These are phyloP conservation scores for Ceratina japonica DNA, from an alignment of 1,140 invertebrate species.

Conservation along the genomic window DNA sequence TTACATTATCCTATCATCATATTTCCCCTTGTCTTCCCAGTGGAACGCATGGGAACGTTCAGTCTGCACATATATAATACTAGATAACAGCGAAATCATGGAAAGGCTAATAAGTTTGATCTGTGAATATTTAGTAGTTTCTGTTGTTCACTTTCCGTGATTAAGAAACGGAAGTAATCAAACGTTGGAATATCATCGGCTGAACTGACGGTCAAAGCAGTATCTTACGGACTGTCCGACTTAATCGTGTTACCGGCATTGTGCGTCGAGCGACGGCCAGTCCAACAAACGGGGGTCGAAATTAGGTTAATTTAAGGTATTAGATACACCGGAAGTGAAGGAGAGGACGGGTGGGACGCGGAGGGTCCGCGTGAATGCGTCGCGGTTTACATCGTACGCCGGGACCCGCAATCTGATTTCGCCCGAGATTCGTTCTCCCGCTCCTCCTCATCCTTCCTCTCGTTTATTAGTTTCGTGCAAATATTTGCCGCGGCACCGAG, in stretches of 20 bases:
- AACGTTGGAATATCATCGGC: slow-evolving; percentile 22
- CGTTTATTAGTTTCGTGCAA: slow-evolving; percentile 28
- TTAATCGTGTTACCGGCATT: slow-evolving; percentile 58
- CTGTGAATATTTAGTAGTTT: neutral
- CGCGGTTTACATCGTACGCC: slow-evolving; percentile 28
- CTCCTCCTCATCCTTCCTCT: neutral
- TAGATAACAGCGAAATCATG: neutral
- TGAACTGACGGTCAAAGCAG: slow-evolving; percentile 17
- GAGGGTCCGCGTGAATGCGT: slow-evolving; percentile 11
- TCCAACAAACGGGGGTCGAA: slow-evolving; percentile 47
- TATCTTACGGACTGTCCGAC: slow-evolving; percentile 27
- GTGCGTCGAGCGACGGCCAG: slow-evolving; percentile 11
- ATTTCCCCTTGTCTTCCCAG: too few species aligned
- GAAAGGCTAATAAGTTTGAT: neutral
- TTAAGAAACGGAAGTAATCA: neutral
- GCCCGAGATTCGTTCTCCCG: neutral
- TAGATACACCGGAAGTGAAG: slow-evolving; percentile 61
- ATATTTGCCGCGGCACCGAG: neutral
- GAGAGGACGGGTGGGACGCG: slow-evolving; percentile 26
- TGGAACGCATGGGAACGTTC: too few species aligned
- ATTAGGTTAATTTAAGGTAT: slow-evolving; percentile 68
- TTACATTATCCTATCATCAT: slow-evolving; percentile 6
- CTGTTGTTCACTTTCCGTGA: neutral
- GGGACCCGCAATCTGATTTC: slow-evolving; percentile 29
- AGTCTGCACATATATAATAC: too few species aligned